phyloP scores from a whole-genome alignment of 2,113 vertebrate genomes.

The Sisor rabdophorus region DNA sequence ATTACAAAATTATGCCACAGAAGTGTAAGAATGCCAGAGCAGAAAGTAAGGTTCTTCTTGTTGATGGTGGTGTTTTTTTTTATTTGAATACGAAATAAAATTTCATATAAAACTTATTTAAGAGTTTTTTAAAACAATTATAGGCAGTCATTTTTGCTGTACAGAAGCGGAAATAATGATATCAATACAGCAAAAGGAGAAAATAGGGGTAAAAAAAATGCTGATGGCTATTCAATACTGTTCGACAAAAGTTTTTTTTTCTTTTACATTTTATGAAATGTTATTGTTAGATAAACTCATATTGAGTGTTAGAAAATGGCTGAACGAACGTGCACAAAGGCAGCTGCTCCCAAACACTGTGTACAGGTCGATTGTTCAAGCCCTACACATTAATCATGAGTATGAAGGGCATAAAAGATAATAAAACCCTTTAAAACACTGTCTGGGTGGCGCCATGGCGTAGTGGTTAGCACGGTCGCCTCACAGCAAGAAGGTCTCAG shows the following conservation, averaged over 20 bases:
- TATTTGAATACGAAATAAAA: not conserved
- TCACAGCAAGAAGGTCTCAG: too few species aligned
- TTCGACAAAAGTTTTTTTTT: slow-evolving; percentile 9
- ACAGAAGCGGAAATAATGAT: slow-evolving; percentile 10
- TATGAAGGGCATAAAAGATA: slow-evolving; percentile 53
- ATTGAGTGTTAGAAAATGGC: slow-evolving; percentile 23
- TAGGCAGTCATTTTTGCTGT: not conserved
- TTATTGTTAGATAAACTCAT: slow-evolving; percentile 16
- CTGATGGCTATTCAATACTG: slow-evolving; percentile 37
- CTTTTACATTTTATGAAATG: slow-evolving; percentile 33
- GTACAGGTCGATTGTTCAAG: slow-evolving; percentile 47
- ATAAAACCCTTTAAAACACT: not conserved
- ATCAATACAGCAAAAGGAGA: not conserved
- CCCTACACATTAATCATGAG: slow-evolving; percentile 55
- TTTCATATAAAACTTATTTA: not conserved
- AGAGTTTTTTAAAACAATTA: not conserved
- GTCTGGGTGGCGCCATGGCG: too few species aligned
- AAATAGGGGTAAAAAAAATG: not conserved
- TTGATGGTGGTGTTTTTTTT: not conserved
- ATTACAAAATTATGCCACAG: slow-evolving; percentile 76
- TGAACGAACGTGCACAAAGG: slow-evolving; percentile 9
- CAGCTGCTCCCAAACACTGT: slow-evolving; percentile 24
- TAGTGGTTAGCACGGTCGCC: too few species aligned
- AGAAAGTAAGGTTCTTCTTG: slow-evolving; percentile 52
- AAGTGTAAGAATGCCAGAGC: slow-evolving; percentile 57